Evolutionary conservation across 23 tunicate genomes (phyloP).

Genomic region (Halocynthia aurantium): DNA sequence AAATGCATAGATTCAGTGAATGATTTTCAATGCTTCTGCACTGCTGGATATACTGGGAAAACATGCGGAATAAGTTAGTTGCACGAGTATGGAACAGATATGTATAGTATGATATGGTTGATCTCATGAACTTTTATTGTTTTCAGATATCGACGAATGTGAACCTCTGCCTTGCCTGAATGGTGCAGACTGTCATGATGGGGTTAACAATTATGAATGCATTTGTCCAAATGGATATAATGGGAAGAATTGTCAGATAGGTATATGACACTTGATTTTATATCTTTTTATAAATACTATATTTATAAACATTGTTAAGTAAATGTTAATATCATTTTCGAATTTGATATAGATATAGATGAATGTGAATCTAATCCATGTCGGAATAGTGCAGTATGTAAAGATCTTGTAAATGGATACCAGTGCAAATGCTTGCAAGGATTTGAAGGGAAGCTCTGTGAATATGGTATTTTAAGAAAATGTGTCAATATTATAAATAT

Average conservation of each 20-base stretch:
- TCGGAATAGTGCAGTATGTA: background rate
- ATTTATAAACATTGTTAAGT: too few species aligned
- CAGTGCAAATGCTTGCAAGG: background rate
- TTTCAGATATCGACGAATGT: background rate
- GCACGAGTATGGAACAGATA: too few species aligned
- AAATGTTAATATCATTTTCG: too few species aligned
- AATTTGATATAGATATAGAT: background rate
- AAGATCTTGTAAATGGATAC: background rate
- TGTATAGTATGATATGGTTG: background rate
- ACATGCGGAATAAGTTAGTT: constrained; percentile 10
- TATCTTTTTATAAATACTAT: background rate
- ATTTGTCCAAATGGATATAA: background rate
- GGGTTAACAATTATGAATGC: background rate
- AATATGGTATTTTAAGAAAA: background rate
- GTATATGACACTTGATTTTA: background rate
- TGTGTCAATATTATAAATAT: too few species aligned
- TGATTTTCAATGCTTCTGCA: constrained; percentile 13
- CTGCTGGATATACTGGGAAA: constrained; percentile 18
- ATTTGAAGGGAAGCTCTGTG: background rate
- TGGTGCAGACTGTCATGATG: background rate
- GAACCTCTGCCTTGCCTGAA: background rate
- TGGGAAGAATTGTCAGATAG: background rate
- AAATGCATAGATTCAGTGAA: constrained; percentile 6
- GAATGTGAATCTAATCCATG: background rate
- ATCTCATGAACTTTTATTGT: background rate